Evolutionary conservation across 2,797 vertebrate genomes (phyloP).

Genomic region (Neosilurus mollespiculum): DNA sequence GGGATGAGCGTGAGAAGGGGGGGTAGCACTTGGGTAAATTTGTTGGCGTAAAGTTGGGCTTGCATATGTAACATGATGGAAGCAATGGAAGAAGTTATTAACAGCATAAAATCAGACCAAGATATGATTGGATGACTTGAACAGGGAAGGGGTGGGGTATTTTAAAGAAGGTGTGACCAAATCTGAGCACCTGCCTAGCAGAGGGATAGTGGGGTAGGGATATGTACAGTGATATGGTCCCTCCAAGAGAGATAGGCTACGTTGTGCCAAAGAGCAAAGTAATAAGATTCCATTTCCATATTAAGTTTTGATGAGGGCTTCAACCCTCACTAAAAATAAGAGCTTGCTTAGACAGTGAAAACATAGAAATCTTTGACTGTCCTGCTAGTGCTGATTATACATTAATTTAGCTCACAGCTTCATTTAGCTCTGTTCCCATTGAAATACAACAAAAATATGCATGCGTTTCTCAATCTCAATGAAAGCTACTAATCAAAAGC

Average conservation of each 20-base stretch:
- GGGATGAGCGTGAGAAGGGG: neutral
- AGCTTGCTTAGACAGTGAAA: constrained; percentile 42
- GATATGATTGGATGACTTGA: constrained; percentile 28
- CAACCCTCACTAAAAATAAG: constrained; percentile 74
- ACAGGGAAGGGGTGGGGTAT: constrained; percentile 46
- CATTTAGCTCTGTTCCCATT: constrained; percentile 24
- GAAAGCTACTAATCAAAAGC: neutral
- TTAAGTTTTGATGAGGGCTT: constrained; percentile 70
- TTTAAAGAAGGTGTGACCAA: constrained; percentile 32
- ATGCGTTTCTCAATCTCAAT: neutral
- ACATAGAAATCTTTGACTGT: constrained; percentile 50
- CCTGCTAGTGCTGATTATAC: neutral
- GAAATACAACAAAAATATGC: neutral
- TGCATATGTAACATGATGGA: constrained; percentile 22
- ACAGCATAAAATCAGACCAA: neutral
- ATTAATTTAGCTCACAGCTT: constrained; percentile 23
- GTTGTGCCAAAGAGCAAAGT: constrained; percentile 56
- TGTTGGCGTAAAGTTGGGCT: constrained; percentile 11
- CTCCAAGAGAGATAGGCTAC: constrained; percentile 32
- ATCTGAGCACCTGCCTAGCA: constrained; percentile 62
- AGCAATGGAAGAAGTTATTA: neutral
- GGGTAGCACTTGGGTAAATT: neutral
- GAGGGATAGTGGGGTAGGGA: constrained; percentile 9
- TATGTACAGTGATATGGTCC: constrained; percentile 40
- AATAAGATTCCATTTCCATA: constrained; percentile 72